These are phyloP conservation scores for Platyscapa corneri DNA, from an alignment of 1,140 invertebrate species.

Conservation along the genomic window DNA sequence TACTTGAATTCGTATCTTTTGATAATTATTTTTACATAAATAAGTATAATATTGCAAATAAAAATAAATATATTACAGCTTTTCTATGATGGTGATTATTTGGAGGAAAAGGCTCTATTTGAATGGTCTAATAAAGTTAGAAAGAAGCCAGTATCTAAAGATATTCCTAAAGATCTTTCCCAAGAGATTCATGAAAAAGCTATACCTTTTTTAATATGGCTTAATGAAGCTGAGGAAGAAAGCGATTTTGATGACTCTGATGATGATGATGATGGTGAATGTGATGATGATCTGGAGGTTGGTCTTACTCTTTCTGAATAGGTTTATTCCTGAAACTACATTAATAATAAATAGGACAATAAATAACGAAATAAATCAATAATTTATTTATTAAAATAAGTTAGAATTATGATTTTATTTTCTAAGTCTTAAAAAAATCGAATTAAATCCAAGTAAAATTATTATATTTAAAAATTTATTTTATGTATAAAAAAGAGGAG, in stretches of 20 bases:
- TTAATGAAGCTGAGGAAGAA: constrained; percentile 97
- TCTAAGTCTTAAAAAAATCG: too few species aligned
- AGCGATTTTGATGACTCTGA: constrained; percentile 84
- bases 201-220: constrained; percentile 95
- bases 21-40: too few species aligned
- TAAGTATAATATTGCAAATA: background rate
- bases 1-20: too few species aligned
- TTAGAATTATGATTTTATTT: too few species aligned
- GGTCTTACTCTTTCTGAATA: too few species aligned
- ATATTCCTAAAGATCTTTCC: constrained; percentile 90
- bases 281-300: constrained; percentile 81
- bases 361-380: too few species aligned
- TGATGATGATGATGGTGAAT: constrained; percentile 81
- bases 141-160: constrained; percentile 95
- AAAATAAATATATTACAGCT: constrained; percentile 74
- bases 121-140: constrained; percentile 96
- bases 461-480: too few species aligned
- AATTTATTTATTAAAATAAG: background rate
- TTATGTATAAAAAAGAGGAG: background rate
- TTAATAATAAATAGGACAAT: too few species aligned
- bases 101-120: constrained; percentile 94
- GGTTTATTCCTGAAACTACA: too few species aligned
- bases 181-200: constrained; percentile 95
- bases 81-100: constrained; percentile 95
- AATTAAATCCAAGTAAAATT: too few species aligned